A percentile compares a stretch with the other conserved stretches of the same genome.
These are phyloP conservation scores for Calameuta pallipes DNA, from an alignment of 2,888 invertebrate genomes.

Conservation along the genomic window DNA sequence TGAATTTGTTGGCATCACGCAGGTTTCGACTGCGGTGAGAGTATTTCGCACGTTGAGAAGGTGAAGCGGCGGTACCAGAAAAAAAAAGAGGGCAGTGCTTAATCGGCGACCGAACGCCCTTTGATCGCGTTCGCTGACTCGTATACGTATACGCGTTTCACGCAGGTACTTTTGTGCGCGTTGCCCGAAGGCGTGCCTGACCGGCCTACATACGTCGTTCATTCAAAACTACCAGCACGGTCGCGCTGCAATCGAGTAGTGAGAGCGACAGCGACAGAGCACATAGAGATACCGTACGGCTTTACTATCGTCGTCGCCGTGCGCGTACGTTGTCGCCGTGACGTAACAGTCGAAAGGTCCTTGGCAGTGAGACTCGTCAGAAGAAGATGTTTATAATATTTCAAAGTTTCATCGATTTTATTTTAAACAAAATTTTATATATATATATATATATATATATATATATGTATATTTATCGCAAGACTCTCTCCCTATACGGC, in stretches of 20 bases:
- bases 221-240: constrained; percentile 3
- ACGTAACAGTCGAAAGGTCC: background rate
- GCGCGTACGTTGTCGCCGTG: background rate
- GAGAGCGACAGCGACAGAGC: background rate
- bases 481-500: background rate
- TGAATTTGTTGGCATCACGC: background rate
- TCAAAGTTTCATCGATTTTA: background rate
- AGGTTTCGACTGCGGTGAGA: background rate
- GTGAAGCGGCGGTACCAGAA: background rate
- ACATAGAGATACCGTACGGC: background rate
- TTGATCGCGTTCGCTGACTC: background rate
- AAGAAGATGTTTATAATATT: background rate
- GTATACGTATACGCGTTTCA: background rate
- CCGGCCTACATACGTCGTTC: constrained; percentile 12
- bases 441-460: no score
- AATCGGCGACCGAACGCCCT: background rate
- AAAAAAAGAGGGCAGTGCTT: background rate
- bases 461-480: background rate
- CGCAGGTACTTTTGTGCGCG: background rate
- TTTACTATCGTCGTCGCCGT: background rate
- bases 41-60: background rate
- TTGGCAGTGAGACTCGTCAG: background rate
- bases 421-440: background rate
- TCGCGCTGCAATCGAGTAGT: background rate
- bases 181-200: background rate